A percentile compares a stretch with the other conserved stretches of the same genome.
phyloP scores from a whole-genome alignment of 2,888 invertebrate species.

The Conops quadrifasciatus region DNA sequence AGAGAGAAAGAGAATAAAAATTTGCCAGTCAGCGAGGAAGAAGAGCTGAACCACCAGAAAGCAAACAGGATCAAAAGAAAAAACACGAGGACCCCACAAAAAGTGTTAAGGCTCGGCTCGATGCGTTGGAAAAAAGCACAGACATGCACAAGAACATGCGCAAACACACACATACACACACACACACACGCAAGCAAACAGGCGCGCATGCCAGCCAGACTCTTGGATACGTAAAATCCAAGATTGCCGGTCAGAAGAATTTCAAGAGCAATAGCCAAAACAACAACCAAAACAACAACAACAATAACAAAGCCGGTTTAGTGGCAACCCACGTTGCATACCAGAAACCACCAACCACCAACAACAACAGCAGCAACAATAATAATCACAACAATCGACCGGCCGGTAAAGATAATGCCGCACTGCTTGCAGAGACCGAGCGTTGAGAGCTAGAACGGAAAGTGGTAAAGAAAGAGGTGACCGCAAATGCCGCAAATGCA shows the following conservation, averaged over 20 bases:
- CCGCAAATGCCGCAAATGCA: background rate
- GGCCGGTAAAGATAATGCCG: background rate
- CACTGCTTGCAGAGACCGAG: background rate
- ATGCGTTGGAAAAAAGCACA: background rate
- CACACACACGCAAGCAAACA: background rate
- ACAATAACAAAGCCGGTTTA: background rate
- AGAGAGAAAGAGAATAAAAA: background rate
- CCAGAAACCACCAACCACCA: background rate
- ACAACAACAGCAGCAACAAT: background rate
- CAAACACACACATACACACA: background rate
- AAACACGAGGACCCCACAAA: conserved; percentile 34
- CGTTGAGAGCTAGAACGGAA: no score
- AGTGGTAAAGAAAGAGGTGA: no score
- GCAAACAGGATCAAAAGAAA: background rate
- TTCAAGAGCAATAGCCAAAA: background rate
- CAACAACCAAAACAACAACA: background rate
- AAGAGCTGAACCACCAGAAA: background rate
- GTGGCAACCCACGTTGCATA: conserved; percentile 1
- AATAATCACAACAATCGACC: no score
- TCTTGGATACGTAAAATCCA: no score
- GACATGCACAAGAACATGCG: background rate
- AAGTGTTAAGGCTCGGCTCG: conserved; percentile 25
- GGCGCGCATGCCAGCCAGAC: no score
- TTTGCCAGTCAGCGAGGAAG: conserved; percentile 11
- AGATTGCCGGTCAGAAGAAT: no score